Conservation (phyloP, 2,113 vertebrate species). For the Morone saxatilis region DNA sequence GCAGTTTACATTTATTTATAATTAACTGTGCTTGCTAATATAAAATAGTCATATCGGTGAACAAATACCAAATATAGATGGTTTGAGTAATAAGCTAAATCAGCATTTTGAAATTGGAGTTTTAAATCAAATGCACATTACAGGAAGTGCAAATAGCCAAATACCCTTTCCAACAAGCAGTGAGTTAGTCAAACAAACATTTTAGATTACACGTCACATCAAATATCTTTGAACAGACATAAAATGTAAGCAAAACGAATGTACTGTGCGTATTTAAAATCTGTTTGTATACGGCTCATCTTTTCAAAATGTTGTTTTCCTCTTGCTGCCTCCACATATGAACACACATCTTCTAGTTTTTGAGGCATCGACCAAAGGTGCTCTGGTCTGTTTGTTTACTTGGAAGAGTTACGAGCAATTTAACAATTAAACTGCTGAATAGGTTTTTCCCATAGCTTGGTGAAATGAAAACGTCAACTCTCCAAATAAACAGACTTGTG, state of each 20-base stretch:
- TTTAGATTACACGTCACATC: neutral
- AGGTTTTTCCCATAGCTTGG: neutral
- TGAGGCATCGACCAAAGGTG: constrained; percentile 2
- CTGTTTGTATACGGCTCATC: neutral
- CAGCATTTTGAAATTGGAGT: neutral
- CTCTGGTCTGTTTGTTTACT: constrained; percentile 66
- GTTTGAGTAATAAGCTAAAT: neutral
- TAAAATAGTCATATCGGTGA: neutral
- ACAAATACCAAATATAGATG: neutral
- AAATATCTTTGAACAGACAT: constrained; percentile 3
- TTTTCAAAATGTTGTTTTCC: neutral
- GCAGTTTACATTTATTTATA: neutral
- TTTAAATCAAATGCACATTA: neutral
- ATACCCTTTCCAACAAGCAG: neutral
- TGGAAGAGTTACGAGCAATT: constrained; percentile 49
- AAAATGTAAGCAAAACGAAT: neutral
- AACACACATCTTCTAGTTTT: constrained; percentile 9
- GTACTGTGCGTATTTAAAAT: neutral
- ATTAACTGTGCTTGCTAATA: neutral
- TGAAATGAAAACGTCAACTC: constrained; percentile 52
- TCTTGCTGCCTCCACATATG: neutral
- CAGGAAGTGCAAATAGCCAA: too few species aligned
- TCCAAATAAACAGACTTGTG: constrained; percentile 74
- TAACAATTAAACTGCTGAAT: constrained; percentile 11
- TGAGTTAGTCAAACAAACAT: constrained; percentile 12